Conservation (phyloP, 2,888 invertebrate genomes). For the Cantharis rufa region DNA sequence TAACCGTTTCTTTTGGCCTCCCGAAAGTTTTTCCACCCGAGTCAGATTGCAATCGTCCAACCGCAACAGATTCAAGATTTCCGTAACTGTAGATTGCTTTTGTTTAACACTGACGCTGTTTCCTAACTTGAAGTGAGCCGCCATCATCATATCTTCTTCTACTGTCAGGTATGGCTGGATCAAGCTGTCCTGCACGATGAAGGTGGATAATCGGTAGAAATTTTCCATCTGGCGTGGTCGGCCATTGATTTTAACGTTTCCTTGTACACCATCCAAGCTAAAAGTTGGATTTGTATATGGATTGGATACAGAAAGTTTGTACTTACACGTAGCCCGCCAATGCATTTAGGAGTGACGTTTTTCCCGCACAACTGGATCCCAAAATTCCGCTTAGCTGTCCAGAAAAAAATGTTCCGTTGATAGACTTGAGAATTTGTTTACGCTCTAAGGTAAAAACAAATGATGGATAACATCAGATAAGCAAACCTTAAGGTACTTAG, state of each 20-base stretch:
- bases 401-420: conserved; percentile 19
- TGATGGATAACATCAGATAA: too few relatives aligned
- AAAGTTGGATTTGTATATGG: background rate
- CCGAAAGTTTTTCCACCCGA: conserved; percentile 69
- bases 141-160: conserved; percentile 72
- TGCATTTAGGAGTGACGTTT: conserved; percentile 22
- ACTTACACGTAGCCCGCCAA: conserved; percentile 26
- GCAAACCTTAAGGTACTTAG: too few relatives aligned
- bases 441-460: background rate
- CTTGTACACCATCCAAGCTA: conserved; percentile 64
- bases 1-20: conserved; percentile 79
- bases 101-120: conserved; percentile 36
- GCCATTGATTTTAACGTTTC: conserved; percentile 71
- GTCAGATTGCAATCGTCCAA: conserved; percentile 69
- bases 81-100: conserved; percentile 56
- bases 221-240: conserved; percentile 67
- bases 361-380: conserved; percentile 23
- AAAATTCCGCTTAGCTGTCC: conserved; percentile 25
- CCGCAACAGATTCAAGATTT: conserved; percentile 73
- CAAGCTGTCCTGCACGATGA: conserved; percentile 81
- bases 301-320: too few relatives aligned
- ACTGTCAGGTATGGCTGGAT: conserved; percentile 74
- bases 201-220: conserved; percentile 76
- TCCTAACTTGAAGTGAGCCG: conserved; percentile 75
- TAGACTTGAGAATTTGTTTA: conserved; percentile 18